These are phyloP conservation scores for Malurus alboscapulatus DNA, from an alignment of 2,113 vertebrate species.

Conservation along the genomic window DNA sequence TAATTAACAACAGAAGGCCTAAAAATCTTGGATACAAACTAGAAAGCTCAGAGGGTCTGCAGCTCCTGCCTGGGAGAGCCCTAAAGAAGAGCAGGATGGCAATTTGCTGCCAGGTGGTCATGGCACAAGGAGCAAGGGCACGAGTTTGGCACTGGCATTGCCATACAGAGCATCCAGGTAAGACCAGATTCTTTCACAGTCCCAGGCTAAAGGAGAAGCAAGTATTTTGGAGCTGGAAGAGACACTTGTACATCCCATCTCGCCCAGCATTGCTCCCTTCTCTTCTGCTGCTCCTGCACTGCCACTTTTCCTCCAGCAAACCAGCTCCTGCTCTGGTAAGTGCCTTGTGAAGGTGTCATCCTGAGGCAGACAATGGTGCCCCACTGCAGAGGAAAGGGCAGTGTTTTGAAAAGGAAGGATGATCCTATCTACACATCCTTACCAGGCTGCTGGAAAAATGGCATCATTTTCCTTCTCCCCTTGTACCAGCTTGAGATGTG, in stretches of 20 bases:
- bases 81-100: not conserved
- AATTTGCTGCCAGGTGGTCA: not conserved
- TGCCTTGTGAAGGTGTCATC: not conserved
- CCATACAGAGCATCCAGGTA: not conserved
- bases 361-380: not conserved
- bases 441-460: not conserved
- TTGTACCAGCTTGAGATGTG: not conserved
- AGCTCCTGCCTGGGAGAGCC: not conserved
- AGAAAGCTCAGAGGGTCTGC: conserved; percentile 16
- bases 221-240: not conserved
- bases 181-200: not conserved
- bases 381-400: not conserved
- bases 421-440: not conserved
- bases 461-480: not conserved
- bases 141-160: fast-evolving
- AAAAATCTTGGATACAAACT: conserved; percentile 67
- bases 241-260: not conserved
- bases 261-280: not conserved
- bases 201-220: not conserved
- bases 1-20: conserved; percentile 83
- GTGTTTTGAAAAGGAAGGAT: not conserved
- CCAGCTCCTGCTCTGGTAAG: not conserved
- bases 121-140: not conserved
- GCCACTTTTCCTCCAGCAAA: not conserved
- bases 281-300: not conserved